Evolutionary conservation across 2,888 invertebrate genomes (phyloP).

Genomic region (Phyllotreta striolata): DNA sequence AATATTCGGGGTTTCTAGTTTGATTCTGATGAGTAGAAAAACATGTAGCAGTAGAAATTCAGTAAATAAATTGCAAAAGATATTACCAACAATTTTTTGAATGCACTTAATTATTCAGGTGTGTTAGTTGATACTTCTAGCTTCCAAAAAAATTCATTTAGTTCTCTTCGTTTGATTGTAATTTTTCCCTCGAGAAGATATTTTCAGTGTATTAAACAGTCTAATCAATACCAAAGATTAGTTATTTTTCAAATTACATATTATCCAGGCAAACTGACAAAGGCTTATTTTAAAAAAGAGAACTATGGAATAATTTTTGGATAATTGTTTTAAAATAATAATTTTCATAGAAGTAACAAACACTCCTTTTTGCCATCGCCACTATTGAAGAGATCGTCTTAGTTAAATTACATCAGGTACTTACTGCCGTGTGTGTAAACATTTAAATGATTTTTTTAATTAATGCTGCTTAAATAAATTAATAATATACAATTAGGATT

Average conservation of each 20-base stretch:
- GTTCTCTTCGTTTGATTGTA: too few relatives aligned
- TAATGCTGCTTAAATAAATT: conserved; percentile 47
- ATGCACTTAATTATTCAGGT: conserved; percentile 26
- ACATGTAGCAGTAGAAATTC: conserved; percentile 41
- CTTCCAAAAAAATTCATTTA: background rate
- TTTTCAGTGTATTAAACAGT: too few relatives aligned
- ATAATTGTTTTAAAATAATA: background rate
- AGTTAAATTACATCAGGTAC: conserved; percentile 38
- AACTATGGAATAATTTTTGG: conserved; percentile 1
- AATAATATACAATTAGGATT: conserved; percentile 39
- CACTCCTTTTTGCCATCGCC: conserved; percentile 35
- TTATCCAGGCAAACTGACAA: background rate
- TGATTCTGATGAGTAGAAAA: conserved; percentile 38
- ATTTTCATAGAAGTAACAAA: conserved; percentile 24
- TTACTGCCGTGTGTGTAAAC: conserved; percentile 60
- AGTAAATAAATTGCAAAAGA: conserved; percentile 38
- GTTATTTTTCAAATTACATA: too few relatives aligned
- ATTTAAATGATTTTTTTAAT: conserved; percentile 53
- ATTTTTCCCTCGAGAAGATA: too few relatives aligned
- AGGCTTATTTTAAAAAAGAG: background rate
- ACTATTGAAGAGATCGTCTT: conserved; percentile 35
- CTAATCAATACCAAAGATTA: too few relatives aligned
- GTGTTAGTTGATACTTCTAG: conserved; percentile 22
- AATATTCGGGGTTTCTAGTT: conserved; percentile 35
- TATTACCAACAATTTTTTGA: conserved; percentile 23